A percentile compares a stretch with the other conserved stretches of the same genome.
Conservation (phyloP, 2,888 invertebrate species). For the Aspidiotus destructor region DNA sequence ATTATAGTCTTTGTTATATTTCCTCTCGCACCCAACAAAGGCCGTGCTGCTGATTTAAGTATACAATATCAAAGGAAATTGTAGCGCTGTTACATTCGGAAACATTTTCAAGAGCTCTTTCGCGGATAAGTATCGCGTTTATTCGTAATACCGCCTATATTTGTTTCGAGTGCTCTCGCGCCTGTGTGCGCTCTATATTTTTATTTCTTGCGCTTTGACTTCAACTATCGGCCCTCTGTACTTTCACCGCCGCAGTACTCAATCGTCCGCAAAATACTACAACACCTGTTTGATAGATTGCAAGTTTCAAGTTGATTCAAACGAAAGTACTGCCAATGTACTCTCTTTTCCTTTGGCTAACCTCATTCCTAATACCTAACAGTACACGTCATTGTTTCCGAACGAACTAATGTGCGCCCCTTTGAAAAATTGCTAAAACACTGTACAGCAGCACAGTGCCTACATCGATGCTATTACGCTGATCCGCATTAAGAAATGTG, state of each 20-base stretch:
- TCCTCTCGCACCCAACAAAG: slow-evolving; percentile 26
- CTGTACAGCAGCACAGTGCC: too few relatives aligned
- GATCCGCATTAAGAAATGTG: slow-evolving; percentile 1
- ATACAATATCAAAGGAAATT: slow-evolving; percentile 30
- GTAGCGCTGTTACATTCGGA: slow-evolving; percentile 26
- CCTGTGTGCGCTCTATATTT: slow-evolving; percentile 2
- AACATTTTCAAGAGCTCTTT: slow-evolving; percentile 28
- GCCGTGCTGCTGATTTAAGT: slow-evolving; percentile 31
- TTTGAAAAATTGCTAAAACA: neutral
- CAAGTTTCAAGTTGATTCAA: neutral
- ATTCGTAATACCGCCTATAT: slow-evolving; percentile 16
- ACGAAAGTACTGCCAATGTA: neutral
- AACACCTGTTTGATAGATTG: neutral
- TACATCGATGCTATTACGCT: neutral
- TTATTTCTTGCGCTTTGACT: neutral
- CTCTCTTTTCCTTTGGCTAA: neutral
- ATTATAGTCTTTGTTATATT: slow-evolving; percentile 30
- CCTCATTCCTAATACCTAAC: neutral
- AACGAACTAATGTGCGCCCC: neutral
- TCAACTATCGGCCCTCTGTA: neutral
- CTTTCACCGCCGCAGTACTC: neutral
- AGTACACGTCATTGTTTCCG: neutral
- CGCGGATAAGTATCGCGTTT: slow-evolving; percentile 9
- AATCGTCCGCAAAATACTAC: neutral
- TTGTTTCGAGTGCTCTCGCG: slow-evolving; percentile 17